Base-by-base conservation (phyloP, 2,888 invertebrate species). In the Oligia fasciuncula region DNA sequence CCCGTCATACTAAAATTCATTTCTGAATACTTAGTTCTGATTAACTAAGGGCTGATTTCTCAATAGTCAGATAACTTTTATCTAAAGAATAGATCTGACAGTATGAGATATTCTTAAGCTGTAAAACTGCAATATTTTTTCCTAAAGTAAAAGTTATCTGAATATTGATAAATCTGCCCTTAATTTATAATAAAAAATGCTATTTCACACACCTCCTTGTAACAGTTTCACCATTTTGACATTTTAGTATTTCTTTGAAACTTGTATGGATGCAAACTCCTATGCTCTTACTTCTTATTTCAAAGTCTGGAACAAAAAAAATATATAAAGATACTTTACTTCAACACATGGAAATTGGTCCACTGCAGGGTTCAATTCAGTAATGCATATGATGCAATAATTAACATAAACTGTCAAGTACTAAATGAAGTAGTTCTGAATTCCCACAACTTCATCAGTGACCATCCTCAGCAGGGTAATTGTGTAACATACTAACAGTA, bases 191-290 rank as follows among this genome's bases (percentile, higher is more conserved):
- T 40, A 40, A 43, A 43, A n/a, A 11, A 43, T 19, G 11, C 17
- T 19, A n/a, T 60, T 60, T 71, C 17, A 71, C 66, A 87, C 95
- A 98, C 98, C 98, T 98, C 95, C 98, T 97, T 11, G 98, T 98
- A 17, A 98, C 98, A 81, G 97, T 98, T 96, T 98, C 98, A 40
- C 98, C 98, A 94, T 98, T 98, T 90, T 98, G 97, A 95, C 99
- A 99, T 91, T 97, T 98, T 19, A 99, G 92, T 80, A 98, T 97
- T 96, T 99, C 99, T 92, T 98, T 99, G 92, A 98, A 98, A 92
- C 98, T 98, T 3, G 98, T 98, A 89, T 98, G 98, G 82, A 98
- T 97, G 91, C 99, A 99, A 68, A 98, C 98, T 75, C 98, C 98
- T 90, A 98, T 98, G 91, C 98, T 98, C 94, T 98, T 98, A 92